Evolutionary conservation across 1,140 invertebrate genomes (phyloP).

Genomic region (Ceratina japonica): DNA sequence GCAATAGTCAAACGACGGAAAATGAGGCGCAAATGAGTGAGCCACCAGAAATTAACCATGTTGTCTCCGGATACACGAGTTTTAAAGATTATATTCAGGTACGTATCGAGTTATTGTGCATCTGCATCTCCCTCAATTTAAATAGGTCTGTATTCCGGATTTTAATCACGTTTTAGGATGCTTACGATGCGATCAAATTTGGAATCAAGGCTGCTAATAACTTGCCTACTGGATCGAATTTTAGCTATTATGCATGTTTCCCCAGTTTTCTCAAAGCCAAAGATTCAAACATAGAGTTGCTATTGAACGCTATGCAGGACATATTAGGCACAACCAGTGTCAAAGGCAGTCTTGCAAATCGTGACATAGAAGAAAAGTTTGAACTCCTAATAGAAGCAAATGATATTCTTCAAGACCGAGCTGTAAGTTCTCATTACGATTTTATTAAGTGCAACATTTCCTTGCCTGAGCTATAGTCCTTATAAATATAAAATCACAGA

Average conservation of each 20-base stretch:
- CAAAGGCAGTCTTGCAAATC: slow-evolving; percentile 81
- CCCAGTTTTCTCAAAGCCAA: slow-evolving; percentile 84
- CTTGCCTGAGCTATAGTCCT: background rate
- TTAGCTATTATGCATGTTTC: slow-evolving; percentile 85
- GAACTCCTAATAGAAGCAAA: slow-evolving; percentile 88
- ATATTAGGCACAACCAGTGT: slow-evolving; percentile 83
- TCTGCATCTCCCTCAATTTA: too few relatives aligned
- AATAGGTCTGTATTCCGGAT: background rate
- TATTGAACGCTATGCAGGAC: slow-evolving; percentile 80
- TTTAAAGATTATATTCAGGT: slow-evolving; percentile 64
- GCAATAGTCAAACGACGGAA: background rate
- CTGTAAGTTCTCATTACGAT: slow-evolving; percentile 79
- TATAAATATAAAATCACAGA: slow-evolving; percentile 70
- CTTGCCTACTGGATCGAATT: slow-evolving; percentile 84
- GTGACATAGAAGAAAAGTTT: slow-evolving; percentile 85
- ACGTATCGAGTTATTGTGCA: background rate
- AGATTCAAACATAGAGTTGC: slow-evolving; percentile 80
- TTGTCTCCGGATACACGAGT: slow-evolving; percentile 50
- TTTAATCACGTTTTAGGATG: slow-evolving; percentile 75
- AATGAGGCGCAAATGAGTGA: background rate
- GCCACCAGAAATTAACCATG: slow-evolving; percentile 18
- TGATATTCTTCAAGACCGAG: slow-evolving; percentile 89
- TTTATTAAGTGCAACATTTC: background rate
- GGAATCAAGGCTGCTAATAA: slow-evolving; percentile 85
- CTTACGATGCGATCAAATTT: slow-evolving; percentile 81